A percentile compares a stretch with the other conserved stretches of the same genome.
Evolutionary conservation across 2,888 invertebrate species (phyloP).

Genomic region (Cetonia aurata): DNA sequence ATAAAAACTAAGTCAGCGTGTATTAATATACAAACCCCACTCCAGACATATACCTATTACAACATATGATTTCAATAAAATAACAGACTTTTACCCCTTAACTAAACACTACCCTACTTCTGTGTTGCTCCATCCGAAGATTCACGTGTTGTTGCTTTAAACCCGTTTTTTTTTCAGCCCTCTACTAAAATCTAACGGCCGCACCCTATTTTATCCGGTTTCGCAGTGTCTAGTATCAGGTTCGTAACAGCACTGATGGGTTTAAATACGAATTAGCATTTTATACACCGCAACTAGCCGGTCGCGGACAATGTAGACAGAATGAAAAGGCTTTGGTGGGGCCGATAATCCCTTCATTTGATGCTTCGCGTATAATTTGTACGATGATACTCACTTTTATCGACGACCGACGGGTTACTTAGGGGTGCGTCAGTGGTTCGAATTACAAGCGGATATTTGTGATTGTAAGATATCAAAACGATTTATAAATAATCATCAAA

Average conservation of each 20-base stretch:
- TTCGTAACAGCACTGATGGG: conserved; percentile 18
- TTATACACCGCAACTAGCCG: conserved; percentile 47
- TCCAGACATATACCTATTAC: too few relatives aligned
- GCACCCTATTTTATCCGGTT: neutral
- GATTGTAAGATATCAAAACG: too few relatives aligned
- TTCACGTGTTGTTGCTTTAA: neutral
- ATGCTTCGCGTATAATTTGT: conserved; percentile 40
- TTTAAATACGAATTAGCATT: conserved; percentile 46
- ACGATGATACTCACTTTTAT: conserved; percentile 20
- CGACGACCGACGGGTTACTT: neutral
- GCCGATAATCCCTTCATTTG: conserved; percentile 51
- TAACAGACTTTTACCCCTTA: too few relatives aligned
- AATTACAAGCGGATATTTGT: conserved; percentile 14
- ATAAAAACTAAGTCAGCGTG: too few relatives aligned
- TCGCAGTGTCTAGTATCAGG: conserved; percentile 5
- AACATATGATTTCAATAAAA: too few relatives aligned
- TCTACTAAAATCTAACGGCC: neutral
- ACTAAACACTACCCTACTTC: too few relatives aligned
- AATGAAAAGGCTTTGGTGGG: neutral
- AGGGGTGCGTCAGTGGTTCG: neutral
- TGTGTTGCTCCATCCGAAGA: too few relatives aligned
- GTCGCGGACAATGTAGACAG: neutral
- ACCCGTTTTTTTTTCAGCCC: conserved; percentile 7
- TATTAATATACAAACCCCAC: too few relatives aligned
- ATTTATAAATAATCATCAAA: too few relatives aligned